Evolutionary conservation across 2,797 vertebrate species (phyloP), one percentile per base, ranked within the genome.

Genomic region (Cossypha dichroa): DNA sequence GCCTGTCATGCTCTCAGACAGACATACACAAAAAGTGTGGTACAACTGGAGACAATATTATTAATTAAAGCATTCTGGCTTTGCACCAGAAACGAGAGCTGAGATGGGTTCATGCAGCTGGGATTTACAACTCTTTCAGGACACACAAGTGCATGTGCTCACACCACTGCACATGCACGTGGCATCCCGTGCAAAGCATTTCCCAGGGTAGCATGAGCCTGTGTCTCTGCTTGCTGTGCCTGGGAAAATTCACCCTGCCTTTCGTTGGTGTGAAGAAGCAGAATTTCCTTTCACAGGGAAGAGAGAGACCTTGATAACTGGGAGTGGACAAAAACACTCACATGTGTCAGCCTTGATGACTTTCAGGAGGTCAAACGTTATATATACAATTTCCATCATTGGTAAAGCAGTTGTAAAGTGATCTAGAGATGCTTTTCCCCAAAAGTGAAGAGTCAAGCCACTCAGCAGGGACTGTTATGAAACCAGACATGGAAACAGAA

Each of bases 21-120:
- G 77, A 46, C 28, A 14, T 23, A 15, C 22, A 48, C 26, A 59
- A 31, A 33, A 76, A 51, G 18, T 7, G 8, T 8, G 22, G 33
- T 62, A 62, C 15, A 34, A 10, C 38, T 38, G 38, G 38, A 38
- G 38, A 38, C 38, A 46, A 6, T 28, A 9, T 13, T 31, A 6
- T 72, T 85, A 58, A 84, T 90, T 88, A 93, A 64, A 93, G n/a
- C 14, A 54, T 34, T 49, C 13, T 85, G 68, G 26, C 58, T 54
- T 59, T 28, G 20, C 16, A 51, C 18, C 70, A 86, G 56, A 21
- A 79, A 20, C 2, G 18, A 55, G 54, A 78, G 51, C 48, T 51
- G 82, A 77, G 82, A 52, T 51, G 51, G 51, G 46, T 86, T 86
- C 51, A 2, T 1, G 2, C 54, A 64, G 16, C 51, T 60, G 28